phyloP scores from a whole-genome alignment of 2,888 invertebrate species.

The Heliconius ismenius region DNA sequence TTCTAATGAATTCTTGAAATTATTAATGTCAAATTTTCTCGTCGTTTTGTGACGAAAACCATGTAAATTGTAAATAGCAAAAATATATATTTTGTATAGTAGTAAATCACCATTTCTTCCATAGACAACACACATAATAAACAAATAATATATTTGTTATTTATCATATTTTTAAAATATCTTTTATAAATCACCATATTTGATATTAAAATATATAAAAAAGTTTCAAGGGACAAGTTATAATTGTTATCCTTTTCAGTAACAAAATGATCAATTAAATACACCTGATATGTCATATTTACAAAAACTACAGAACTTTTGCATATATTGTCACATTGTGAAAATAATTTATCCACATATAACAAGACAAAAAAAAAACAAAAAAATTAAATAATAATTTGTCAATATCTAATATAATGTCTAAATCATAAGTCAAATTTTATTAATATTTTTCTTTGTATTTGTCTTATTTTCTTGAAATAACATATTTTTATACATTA shows the following conservation, averaged over 20 bases:
- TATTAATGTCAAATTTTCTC: slow-evolving; percentile 4
- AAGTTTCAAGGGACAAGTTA: neutral
- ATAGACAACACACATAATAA: neutral
- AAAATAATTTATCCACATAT: too few species aligned
- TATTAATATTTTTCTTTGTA: neutral
- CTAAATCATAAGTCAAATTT: neutral
- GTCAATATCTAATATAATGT: too few species aligned
- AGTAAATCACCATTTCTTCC: neutral
- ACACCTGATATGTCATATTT: slow-evolving; percentile 25
- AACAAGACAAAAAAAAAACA: neutral
- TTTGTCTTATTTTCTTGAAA: neutral
- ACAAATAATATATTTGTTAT: neutral
- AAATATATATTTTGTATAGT: slow-evolving; percentile 1
- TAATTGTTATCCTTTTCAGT: neutral
- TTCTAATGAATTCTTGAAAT: slow-evolving; percentile 2
- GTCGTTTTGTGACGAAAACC: neutral
- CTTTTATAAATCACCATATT: neutral
- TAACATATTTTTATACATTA: neutral
- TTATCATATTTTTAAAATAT: neutral
- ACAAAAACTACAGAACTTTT: slow-evolving; percentile 10
- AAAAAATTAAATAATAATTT: too few species aligned
- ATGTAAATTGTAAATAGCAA: slow-evolving; percentile 17
- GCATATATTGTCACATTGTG: neutral
- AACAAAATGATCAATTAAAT: neutral
- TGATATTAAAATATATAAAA: neutral